phyloP scores from a whole-genome alignment of 2,888 invertebrate genomes.

The Zaprionus lineosus region DNA sequence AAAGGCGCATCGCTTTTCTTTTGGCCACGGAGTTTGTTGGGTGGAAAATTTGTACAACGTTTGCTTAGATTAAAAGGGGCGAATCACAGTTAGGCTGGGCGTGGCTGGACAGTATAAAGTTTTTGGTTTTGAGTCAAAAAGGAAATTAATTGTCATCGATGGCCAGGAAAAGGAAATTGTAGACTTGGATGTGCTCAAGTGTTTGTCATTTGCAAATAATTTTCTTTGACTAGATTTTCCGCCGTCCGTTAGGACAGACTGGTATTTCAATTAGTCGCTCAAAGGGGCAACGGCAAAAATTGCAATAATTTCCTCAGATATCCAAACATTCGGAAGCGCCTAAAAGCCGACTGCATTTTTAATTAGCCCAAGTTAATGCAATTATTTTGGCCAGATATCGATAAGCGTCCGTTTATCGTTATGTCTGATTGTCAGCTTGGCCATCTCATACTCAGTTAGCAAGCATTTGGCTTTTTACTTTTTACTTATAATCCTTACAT shows the following conservation, averaged over 20 bases:
- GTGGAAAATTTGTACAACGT: too few relatives aligned
- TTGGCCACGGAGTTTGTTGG: too few relatives aligned
- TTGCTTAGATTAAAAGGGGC: too few relatives aligned
- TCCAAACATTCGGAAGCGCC: conserved; percentile 41
- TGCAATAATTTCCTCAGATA: conserved; percentile 59
- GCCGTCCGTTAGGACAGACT: conserved; percentile 46
- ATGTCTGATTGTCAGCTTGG: conserved; percentile 7
- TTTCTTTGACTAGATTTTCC: conserved; percentile 65
- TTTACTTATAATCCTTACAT: conserved; percentile 30
- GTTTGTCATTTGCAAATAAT: conserved; percentile 75
- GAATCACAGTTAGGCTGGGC: too few relatives aligned
- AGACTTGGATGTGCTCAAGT: conserved; percentile 52
- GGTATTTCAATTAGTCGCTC: conserved; percentile 68
- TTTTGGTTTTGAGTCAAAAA: conserved; percentile 39
- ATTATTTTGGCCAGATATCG: conserved; percentile 46
- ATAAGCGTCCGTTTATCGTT: conserved; percentile 38
- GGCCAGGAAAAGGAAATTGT: conserved; percentile 2
- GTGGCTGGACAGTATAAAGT: conserved; percentile 39
- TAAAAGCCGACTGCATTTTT: conserved; percentile 73
- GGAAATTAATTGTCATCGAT: conserved; percentile 72
- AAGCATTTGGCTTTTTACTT: conserved; percentile 42
- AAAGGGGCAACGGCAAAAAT: conserved; percentile 49
- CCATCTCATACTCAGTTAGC: conserved; percentile 27
- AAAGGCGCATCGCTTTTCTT: too few relatives aligned
- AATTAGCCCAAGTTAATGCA: conserved; percentile 59